Base-by-base conservation (phyloP, 2,113 vertebrate species). In the Cebus imitator region DNA sequence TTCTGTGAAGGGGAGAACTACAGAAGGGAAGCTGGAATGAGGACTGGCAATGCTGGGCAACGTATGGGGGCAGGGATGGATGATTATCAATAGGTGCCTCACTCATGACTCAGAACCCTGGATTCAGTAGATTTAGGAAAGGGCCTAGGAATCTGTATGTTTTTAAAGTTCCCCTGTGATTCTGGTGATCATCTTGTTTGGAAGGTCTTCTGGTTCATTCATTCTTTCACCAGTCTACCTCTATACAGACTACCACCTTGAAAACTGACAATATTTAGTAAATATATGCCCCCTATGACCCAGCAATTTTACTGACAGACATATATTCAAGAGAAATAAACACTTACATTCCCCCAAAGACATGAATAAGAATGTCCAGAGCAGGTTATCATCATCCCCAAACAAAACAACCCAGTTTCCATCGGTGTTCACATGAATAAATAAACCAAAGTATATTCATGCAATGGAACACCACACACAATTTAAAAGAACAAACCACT, bases 301-400 rank as follows among this genome's bases (percentile, higher is more conserved):
- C 8, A 85, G 66, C 8, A 50, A 78, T 92, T 92, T 45, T 35
- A 92, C 11, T 68, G 40, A 4, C 35, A 81, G 43, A 58, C 30
- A 73, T 81, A 92, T 23, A 82, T 58, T 12, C n/a, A 40, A 90
- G 87, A 80, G 79, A 92, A 94, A 82, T 16, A 85, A 91, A 37
- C 55, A 83, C 17, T 68, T 87, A 18, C 12, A 1, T 66, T 64
- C 37, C 70, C 64, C 75, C 35, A 94, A 83, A 93, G 43, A 30
- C 72, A 64, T 50, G 20, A 70, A 45, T 94, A 75, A 88, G 55
- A 78, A 78, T 79, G 57, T 66, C 3, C 30, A 91, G 70, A 73
- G 52, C 18, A 86, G 61, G 20, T 89, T 92, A 73, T 83, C 76
- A 61, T 50, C 57, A 94, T 66, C 21, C 25, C 27, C 30, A 55